Evolutionary conservation across 2,113 vertebrate species (phyloP), one percentile per base, ranked within the genome.

Genomic region (Pedetes capensis): DNA sequence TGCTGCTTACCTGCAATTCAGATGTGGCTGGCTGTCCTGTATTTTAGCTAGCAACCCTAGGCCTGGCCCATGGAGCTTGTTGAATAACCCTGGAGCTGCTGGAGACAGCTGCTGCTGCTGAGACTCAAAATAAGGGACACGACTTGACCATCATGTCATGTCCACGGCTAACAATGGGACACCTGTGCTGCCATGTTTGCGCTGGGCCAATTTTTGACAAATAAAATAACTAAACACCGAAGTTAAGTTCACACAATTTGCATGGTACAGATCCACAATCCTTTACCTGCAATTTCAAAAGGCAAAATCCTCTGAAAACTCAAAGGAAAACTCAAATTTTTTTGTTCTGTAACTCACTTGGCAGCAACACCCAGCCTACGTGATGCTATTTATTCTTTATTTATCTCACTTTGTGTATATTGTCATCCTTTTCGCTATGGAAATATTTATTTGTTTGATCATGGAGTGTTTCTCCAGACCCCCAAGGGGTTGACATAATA

Each of bases 371-470:
- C 53, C 87, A 84, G 69, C 64, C 69, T 42, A 59, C 2, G 32
- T 20, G 53, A 66, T 81, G 25, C 59, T 94, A 66, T 94, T 91
- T 71, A 63, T 75, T 66, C 51, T 91, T 81, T 85, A 57, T 71
- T 95, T 91, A 76, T 76, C 37, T 95, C 20, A n/a, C 57, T 87
- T 83, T 47, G 5, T 76, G 20, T 64, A 82, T 22, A 49, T 1
- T 85, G 37, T 94, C 29, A 81, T 23, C 34, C 9, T 61, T 88
- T 69, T 51, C 78, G 59, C 75, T 95, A 63, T 2, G 75, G 42
- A 87, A 95, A 74, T 95, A 93, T 49, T 79, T 79, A 82, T 72
- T 82, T 96, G 79, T 87, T 91, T 93, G 69, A 89, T 66, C 59
- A 87, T 27, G 14, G 37, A 49, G 53, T 79, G 23, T 44, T 88